Evolutionary conservation across 2,888 invertebrate genomes (phyloP).

Genomic region (Epicampocera succincta): DNA sequence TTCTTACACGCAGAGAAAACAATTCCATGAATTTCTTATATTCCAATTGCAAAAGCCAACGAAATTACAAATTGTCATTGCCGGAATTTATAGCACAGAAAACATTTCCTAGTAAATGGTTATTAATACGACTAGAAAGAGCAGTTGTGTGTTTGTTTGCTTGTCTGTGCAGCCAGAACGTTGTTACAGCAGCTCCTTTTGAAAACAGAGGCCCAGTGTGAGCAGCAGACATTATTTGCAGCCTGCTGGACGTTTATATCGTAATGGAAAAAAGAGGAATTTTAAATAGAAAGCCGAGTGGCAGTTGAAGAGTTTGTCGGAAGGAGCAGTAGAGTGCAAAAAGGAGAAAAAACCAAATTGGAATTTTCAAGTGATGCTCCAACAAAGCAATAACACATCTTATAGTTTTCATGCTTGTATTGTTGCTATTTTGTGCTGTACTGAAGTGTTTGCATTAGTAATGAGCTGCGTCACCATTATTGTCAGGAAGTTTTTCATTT

Average conservation of each 20-base stretch:
- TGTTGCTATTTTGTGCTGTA: constrained; percentile 43
- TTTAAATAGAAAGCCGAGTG: constrained; percentile 20
- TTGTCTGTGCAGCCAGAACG: neutral
- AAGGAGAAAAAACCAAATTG: constrained; percentile 16
- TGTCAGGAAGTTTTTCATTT: constrained; percentile 71
- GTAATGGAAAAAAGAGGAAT: neutral
- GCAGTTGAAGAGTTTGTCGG: constrained; percentile 16
- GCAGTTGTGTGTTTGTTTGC: neutral
- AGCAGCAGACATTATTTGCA: constrained; percentile 43
- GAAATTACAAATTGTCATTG: constrained; percentile 66
- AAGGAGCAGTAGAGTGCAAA: neutral
- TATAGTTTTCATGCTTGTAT: constrained; percentile 11
- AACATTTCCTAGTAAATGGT: constrained; percentile 56
- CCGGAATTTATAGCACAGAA: constrained; percentile 61
- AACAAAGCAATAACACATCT: constrained; percentile 57
- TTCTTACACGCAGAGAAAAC: constrained; percentile 11
- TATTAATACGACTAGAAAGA: constrained; percentile 31
- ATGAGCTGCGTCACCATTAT: constrained; percentile 72
- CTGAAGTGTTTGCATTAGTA: constrained; percentile 72
- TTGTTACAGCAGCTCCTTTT: neutral
- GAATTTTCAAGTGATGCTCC: constrained; percentile 63
- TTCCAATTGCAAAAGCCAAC: constrained; percentile 52
- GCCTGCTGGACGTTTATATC: constrained; percentile 50
- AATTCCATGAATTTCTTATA: constrained; percentile 61
- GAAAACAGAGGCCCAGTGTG: constrained; percentile 26